phyloP scores from a whole-genome alignment of 2,888 invertebrate genomes.

The Synergus umbraculus region DNA sequence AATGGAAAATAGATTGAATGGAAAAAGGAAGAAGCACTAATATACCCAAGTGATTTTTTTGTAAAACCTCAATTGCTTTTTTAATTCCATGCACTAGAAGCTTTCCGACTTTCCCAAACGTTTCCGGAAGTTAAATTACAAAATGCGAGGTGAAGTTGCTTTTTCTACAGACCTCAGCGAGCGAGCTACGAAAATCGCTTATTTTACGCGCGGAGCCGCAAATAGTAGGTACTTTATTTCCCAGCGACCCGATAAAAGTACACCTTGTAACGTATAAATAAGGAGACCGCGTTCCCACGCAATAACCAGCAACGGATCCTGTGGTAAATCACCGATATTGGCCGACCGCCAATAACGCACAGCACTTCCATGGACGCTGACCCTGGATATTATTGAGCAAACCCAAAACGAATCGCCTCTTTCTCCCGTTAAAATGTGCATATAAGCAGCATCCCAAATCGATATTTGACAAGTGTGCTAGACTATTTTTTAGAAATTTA shows the following conservation, averaged over 20 bases:
- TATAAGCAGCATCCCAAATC: slow-evolving; percentile 10
- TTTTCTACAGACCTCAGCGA: background rate
- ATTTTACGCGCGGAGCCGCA: slow-evolving; percentile 56
- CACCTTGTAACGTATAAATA: slow-evolving; percentile 63
- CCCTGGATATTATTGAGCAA: slow-evolving; percentile 43
- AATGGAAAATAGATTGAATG: background rate
- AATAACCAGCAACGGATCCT: slow-evolving; percentile 65
- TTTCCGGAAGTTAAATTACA: slow-evolving; percentile 10
- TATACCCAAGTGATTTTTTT: background rate
- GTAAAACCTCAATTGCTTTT: background rate
- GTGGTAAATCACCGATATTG: slow-evolving; percentile 73
- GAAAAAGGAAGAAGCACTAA: background rate
- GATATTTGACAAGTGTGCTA: slow-evolving; percentile 6
- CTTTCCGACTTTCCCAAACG: background rate
- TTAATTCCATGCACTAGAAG: background rate
- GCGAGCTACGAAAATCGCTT: slow-evolving; percentile 55
- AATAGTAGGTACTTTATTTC: slow-evolving; percentile 58
- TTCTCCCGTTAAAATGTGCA: slow-evolving; percentile 4
- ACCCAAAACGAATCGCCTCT: slow-evolving; percentile 21
- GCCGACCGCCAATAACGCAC: slow-evolving; percentile 62
- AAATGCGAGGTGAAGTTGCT: background rate
- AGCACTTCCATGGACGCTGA: slow-evolving; percentile 44
- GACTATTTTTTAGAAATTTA: slow-evolving; percentile 12
- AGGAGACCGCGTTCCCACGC: slow-evolving; percentile 64
- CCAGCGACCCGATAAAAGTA: slow-evolving; percentile 52